Conservation (phyloP, 2,113 vertebrate species). For the Pelecanus crispus region DNA sequence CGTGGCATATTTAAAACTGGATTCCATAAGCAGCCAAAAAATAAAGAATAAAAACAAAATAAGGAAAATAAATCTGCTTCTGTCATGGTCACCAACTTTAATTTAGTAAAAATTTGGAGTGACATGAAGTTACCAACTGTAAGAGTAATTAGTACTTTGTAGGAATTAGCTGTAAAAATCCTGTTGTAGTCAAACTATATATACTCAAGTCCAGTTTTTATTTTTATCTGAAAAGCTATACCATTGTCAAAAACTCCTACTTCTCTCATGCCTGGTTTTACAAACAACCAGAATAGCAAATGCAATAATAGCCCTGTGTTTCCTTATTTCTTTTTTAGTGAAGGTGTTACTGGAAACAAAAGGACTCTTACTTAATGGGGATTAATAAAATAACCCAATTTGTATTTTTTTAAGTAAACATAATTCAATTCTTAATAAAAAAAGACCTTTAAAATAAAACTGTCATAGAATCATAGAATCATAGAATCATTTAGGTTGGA, state of each 20-base stretch:
- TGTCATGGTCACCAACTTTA: neutral
- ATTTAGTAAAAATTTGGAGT: neutral
- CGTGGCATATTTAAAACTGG: neutral
- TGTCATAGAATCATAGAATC: too few species aligned
- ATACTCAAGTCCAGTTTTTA: neutral
- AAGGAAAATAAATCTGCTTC: neutral
- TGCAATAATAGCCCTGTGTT: neutral
- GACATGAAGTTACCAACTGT: neutral
- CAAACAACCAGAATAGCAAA: neutral
- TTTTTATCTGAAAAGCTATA: neutral
- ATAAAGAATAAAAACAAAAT: neutral
- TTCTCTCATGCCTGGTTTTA: neutral
- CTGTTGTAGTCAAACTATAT: neutral
- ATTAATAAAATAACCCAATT: neutral
- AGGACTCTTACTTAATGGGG: neutral
- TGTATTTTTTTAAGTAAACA: neutral
- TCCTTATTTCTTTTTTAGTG: neutral
- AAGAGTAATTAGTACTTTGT: neutral
- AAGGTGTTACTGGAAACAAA: neutral
- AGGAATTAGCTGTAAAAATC: neutral
- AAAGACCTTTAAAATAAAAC: neutral
- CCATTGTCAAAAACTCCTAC: neutral
- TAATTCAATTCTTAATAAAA: neutral
- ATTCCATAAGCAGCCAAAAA: neutral
- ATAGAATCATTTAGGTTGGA: too few species aligned